Evolutionary conservation across 2,113 vertebrate species (phyloP).

Genomic region (Chloropsis cyanopogon): DNA sequence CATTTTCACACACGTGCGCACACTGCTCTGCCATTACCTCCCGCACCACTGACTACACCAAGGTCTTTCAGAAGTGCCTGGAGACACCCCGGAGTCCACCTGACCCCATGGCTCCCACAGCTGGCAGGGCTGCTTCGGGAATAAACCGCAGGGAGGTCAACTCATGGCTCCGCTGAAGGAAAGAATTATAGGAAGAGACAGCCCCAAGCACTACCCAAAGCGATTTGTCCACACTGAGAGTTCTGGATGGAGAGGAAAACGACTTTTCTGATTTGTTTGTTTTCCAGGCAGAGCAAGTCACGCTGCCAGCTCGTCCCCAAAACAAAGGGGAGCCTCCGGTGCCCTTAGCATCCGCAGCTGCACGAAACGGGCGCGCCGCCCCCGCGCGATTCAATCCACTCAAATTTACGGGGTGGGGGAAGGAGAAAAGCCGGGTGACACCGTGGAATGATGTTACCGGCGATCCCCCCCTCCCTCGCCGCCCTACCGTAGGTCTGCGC

Average conservation of each 20-base stretch:
- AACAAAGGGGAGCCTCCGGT: rapidly evolving
- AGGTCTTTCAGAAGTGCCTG: not conserved
- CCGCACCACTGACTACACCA: not conserved
- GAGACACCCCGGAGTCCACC: not conserved
- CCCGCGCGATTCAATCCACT: not conserved
- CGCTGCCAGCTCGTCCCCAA: not conserved
- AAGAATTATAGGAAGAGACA: not conserved
- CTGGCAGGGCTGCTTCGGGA: not conserved
- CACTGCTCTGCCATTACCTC: not conserved
- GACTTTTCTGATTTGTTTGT: not conserved
- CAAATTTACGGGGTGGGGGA: rapidly evolving
- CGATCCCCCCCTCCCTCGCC: rapidly evolving
- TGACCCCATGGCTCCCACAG: not conserved
- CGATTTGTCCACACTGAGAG: rapidly evolving
- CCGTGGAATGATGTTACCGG: not conserved
- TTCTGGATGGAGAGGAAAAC: rapidly evolving
- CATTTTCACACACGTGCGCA: not conserved
- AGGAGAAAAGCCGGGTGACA: not conserved
- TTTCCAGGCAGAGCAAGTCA: rapidly evolving
- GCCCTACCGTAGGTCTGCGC: slow-evolving; percentile 48
- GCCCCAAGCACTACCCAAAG: not conserved
- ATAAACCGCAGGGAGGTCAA: not conserved
- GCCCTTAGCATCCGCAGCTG: not conserved
- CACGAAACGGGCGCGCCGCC: rapidly evolving
- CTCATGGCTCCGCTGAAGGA: not conserved